These are phyloP conservation scores for Sprattus sprattus DNA, from an alignment of 2,113 vertebrate species.

Conservation along the genomic window DNA sequence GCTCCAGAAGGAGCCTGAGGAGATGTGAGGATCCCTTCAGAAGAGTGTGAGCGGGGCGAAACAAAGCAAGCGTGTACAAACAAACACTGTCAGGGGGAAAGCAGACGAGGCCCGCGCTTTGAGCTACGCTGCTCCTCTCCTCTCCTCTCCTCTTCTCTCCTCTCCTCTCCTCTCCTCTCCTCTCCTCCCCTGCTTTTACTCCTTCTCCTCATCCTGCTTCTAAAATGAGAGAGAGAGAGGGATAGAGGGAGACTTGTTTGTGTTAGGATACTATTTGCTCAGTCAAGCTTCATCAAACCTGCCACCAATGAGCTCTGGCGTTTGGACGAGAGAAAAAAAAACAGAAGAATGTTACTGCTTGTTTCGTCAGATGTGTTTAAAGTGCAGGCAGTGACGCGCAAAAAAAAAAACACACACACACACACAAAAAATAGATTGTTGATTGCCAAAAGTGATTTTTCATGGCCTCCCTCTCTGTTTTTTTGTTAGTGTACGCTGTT, in stretches of 20 bases:
- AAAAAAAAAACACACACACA: constrained; percentile 25
- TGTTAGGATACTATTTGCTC: constrained; percentile 39
- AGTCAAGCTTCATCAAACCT: constrained; percentile 40
- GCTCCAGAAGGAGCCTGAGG: constrained; percentile 20
- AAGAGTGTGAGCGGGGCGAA: constrained; percentile 31
- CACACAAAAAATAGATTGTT: constrained; percentile 28
- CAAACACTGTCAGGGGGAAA: constrained; percentile 40
- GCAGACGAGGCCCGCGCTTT: constrained; percentile 1
- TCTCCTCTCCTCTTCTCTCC: background rate
- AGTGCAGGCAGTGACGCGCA: constrained; percentile 39
- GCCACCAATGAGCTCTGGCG: constrained; percentile 34
- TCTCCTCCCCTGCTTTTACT: constrained; percentile 30
- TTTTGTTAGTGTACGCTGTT: too few species aligned
- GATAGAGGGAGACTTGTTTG: constrained; percentile 28
- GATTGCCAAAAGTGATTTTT: constrained; percentile 32
- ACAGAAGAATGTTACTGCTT: constrained; percentile 43
- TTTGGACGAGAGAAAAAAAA: constrained; percentile 22
- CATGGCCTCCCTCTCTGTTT: constrained; percentile 18
- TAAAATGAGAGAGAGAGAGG: background rate
- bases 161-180: constrained; percentile 17
- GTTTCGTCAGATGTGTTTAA: constrained; percentile 46
- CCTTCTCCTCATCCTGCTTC: constrained; percentile 7
- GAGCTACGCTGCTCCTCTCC: background rate
- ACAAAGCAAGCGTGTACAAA: constrained; percentile 49
- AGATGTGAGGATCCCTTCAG: constrained; percentile 33